Conservation (phyloP, 2,797 vertebrate species). For the Sebastes kiyomatsui region DNA sequence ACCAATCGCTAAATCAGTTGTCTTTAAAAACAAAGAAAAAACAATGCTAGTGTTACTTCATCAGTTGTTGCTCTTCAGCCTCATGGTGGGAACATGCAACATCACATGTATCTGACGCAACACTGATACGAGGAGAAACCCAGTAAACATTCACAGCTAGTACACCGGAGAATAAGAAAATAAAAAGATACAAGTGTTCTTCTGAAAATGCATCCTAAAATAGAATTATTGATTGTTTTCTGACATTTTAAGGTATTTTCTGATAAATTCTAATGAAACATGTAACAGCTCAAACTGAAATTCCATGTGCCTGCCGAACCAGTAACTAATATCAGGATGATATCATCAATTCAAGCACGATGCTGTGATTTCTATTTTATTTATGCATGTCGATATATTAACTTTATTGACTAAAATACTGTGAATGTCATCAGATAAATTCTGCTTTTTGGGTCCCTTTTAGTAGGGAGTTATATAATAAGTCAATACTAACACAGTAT, state of each 20-base stretch:
- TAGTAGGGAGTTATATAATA: background rate
- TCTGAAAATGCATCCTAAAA: background rate
- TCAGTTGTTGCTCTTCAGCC: background rate
- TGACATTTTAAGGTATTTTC: background rate
- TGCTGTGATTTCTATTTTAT: background rate
- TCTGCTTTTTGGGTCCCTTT: background rate
- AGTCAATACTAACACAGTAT: conserved; percentile 2
- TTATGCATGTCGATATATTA: background rate
- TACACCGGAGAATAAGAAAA: conserved; percentile 1
- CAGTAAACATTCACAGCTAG: conserved; percentile 1
- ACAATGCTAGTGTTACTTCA: background rate
- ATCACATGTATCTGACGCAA: conserved; percentile 30
- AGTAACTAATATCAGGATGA: background rate
- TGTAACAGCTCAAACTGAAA: background rate
- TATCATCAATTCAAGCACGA: background rate
- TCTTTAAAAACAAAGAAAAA: background rate
- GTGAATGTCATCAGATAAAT: background rate
- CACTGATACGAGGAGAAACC: background rate
- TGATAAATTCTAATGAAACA: background rate
- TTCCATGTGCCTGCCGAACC: background rate
- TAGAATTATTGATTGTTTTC: background rate
- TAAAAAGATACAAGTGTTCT: conserved; percentile 30
- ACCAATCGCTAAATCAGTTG: too few species aligned
- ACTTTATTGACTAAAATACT: background rate
- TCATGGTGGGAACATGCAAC: background rate